A percentile compares a stretch with the other conserved stretches of the same genome.
These are phyloP conservation scores for Smutsia temminckii DNA, from an alignment of 2,797 vertebrate genomes.

Conservation along the genomic window DNA sequence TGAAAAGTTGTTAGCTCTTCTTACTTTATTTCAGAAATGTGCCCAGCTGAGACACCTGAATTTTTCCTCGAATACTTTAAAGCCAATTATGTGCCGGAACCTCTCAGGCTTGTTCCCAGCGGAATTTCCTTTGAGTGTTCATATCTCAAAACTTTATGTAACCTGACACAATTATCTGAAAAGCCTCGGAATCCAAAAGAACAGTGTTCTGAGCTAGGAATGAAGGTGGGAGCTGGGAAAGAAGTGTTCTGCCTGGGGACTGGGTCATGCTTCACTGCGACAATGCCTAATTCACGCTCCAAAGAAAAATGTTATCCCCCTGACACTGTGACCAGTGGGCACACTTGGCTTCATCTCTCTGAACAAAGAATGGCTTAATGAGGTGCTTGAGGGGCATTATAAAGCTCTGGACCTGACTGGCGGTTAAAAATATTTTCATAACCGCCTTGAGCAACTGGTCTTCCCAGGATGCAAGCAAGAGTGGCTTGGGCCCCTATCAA, in stretches of 20 bases:
- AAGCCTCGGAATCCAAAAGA: conserved; percentile 59
- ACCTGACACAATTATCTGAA: conserved; percentile 72
- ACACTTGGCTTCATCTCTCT: neutral
- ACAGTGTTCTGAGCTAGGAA: conserved; percentile 49
- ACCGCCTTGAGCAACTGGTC: neutral
- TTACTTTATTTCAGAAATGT: conserved; percentile 57
- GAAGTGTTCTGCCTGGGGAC: conserved; percentile 1
- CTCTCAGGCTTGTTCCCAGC: conserved; percentile 49
- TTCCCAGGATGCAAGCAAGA: conserved; percentile 21
- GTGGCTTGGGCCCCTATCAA: neutral
- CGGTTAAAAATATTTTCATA: conserved; percentile 65
- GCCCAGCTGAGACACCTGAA: conserved; percentile 63
- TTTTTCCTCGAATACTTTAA: conserved; percentile 68
- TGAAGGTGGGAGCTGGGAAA: conserved; percentile 51
- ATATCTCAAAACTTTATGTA: conserved; percentile 63
- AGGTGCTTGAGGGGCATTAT: conserved; percentile 25
- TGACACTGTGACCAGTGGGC: neutral
- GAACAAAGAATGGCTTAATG: conserved; percentile 55
- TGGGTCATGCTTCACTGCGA: conserved; percentile 24
- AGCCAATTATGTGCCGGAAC: conserved; percentile 27
- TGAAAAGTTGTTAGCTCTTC: conserved; percentile 22
- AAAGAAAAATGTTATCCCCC: conserved; percentile 20
- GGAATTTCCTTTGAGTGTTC: conserved; percentile 68
- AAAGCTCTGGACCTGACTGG: conserved; percentile 21
- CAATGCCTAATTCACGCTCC: conserved; percentile 51